These are phyloP conservation scores for Achroia grisella DNA, from an alignment of 1,140 invertebrate genomes.

Conservation along the genomic window DNA sequence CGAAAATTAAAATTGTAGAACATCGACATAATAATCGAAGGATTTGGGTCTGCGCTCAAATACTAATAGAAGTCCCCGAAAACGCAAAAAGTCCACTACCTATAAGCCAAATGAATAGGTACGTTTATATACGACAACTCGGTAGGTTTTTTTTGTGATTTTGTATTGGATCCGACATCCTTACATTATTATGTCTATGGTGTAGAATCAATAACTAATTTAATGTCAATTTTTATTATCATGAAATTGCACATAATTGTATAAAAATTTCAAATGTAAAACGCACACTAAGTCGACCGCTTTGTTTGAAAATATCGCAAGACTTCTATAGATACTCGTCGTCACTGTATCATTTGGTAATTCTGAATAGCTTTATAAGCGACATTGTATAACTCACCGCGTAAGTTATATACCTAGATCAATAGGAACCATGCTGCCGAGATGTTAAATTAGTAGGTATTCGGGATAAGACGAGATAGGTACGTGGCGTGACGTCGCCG, in stretches of 20 bases:
- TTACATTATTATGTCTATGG: too few species aligned
- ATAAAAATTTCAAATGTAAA: constrained; percentile 5
- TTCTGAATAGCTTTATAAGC: constrained; percentile 37
- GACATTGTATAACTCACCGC: constrained; percentile 50
- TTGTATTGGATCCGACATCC: too few species aligned
- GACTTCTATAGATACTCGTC: constrained; percentile 10
- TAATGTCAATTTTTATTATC: constrained; percentile 6
- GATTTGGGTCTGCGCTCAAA: too few species aligned
- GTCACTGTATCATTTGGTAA: constrained; percentile 21
- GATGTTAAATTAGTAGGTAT: constrained; percentile 35
- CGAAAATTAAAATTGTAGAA: too few species aligned
- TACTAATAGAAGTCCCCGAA: too few species aligned
- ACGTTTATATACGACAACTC: too few species aligned
- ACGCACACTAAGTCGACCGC: constrained; percentile 31
- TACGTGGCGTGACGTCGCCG: constrained; percentile 8
- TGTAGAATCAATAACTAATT: constrained; percentile 3
- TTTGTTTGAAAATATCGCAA: constrained; percentile 49
- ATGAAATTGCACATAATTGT: constrained; percentile 21
- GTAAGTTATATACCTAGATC: constrained; percentile 46
- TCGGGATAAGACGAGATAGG: constrained; percentile 17
- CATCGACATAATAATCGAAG: too few species aligned
- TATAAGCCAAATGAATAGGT: too few species aligned
- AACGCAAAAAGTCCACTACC: too few species aligned
- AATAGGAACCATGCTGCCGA: constrained; percentile 40
- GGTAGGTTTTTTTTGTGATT: too few species aligned